phyloP scores from a whole-genome alignment of 1,140 invertebrate genomes.

The Schmidtea mediterranea region DNA sequence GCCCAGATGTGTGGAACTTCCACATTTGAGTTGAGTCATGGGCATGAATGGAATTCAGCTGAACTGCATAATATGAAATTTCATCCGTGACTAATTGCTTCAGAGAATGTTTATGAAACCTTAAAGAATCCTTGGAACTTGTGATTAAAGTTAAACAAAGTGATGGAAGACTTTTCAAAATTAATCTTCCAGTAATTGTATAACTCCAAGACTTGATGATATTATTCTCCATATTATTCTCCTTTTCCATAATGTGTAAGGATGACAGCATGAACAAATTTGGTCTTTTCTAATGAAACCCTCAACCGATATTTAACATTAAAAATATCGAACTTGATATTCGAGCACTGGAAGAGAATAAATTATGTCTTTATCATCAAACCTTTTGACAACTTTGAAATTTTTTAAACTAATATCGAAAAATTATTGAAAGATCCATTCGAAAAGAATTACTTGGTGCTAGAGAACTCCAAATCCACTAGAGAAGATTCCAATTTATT shows the following conservation, averaged over 20 bases:
- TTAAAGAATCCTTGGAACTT: not conserved
- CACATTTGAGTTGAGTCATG: not conserved
- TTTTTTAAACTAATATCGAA: not conserved
- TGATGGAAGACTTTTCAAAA: not conserved
- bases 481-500: not conserved
- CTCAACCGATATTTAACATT: not conserved
- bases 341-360: not conserved
- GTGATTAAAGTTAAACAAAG: not conserved
- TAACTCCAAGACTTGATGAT: not conserved
- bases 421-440: not conserved
- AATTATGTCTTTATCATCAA: not conserved
- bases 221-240: not conserved
- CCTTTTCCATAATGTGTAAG: no score
- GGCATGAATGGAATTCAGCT: no score
- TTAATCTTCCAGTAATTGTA: not conserved
- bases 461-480: not conserved
- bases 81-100: not conserved
- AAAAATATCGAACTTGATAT: not conserved
- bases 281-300: not conserved
- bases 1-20: not conserved
- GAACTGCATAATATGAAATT: no score
- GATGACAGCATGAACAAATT: not conserved
- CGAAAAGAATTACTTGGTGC: not conserved
- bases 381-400: not conserved
- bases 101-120: not conserved